phyloP scores from a whole-genome alignment of 2,888 invertebrate genomes.

The Cephus pygmeus region DNA sequence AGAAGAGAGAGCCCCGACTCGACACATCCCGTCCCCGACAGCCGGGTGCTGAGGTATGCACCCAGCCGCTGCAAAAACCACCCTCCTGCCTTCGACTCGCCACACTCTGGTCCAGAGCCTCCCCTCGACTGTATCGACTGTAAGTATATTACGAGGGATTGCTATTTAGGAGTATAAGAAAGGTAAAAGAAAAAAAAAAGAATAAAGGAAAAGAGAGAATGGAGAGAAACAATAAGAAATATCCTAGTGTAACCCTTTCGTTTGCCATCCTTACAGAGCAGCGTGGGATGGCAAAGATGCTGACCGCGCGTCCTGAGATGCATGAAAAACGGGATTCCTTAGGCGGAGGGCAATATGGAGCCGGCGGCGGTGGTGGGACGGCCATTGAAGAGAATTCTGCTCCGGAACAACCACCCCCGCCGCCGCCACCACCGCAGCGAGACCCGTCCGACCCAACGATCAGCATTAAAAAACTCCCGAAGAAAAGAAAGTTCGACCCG shows the following conservation, averaged over 20 bases:
- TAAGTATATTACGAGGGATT: conserved; percentile 40
- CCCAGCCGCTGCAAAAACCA: conserved; percentile 61
- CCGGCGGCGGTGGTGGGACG: conserved; percentile 47
- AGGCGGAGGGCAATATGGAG: conserved; percentile 56
- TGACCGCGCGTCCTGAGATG: conserved; percentile 63
- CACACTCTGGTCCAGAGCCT: conserved; percentile 60
- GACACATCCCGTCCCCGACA: conserved; percentile 62
- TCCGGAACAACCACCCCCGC: conserved; percentile 60
- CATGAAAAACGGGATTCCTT: conserved; percentile 60
- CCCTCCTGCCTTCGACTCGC: conserved; percentile 56
- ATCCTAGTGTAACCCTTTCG: not conserved
- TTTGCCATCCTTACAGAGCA: conserved; percentile 44
- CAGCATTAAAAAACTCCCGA: conserved; percentile 81
- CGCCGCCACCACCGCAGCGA: conserved; percentile 72
- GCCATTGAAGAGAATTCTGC: conserved; percentile 57
- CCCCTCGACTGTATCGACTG: conserved; percentile 62
- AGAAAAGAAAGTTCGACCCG: conserved; percentile 90
- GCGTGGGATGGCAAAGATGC: conserved; percentile 61
- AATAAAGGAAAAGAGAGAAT: not conserved
- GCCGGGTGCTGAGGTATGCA: conserved; percentile 65
- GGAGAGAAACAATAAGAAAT: not conserved
- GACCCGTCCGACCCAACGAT: conserved; percentile 62
- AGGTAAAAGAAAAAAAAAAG: not conserved
- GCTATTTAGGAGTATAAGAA: not conserved
- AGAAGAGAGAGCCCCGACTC: conserved; percentile 56